Evolutionary conservation across 2,888 invertebrate genomes (phyloP).

Genomic region (Acanthosepion pharaonis): DNA sequence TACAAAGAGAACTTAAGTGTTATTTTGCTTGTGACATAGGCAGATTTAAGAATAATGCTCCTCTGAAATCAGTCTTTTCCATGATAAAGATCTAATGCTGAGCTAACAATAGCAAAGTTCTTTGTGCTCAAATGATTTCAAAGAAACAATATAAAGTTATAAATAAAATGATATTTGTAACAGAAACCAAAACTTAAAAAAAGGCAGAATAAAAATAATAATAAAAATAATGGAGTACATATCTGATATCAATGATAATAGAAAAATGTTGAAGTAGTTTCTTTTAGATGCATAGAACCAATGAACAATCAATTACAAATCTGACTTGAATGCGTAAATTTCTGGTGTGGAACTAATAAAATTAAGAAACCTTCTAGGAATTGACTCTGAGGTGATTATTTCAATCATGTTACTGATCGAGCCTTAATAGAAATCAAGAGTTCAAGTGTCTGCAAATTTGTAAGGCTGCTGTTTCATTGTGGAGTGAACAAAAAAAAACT

Average conservation of each 20-base stretch:
- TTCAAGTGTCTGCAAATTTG: background rate
- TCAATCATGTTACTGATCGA: background rate
- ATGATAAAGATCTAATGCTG: background rate
- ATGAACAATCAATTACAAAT: background rate
- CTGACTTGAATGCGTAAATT: background rate
- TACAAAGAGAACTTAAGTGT: background rate
- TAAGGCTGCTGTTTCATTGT: background rate
- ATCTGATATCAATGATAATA: background rate
- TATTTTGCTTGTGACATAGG: background rate
- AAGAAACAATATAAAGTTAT: background rate
- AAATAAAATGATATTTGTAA: background rate
- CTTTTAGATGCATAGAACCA: background rate
- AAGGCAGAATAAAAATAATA: background rate
- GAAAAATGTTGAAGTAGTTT: background rate
- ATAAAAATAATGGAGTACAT: background rate
- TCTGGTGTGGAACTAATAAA: background rate
- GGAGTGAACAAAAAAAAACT: background rate
- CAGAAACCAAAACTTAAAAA: background rate
- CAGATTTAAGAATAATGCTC: background rate
- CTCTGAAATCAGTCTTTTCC: background rate
- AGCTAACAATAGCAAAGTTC: background rate
- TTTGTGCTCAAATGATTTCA: background rate
- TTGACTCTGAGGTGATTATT: constrained; percentile 12
- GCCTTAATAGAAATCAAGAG: background rate
- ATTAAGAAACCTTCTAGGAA: background rate